phyloP scores from a whole-genome alignment of 2,888 invertebrate species.

The Endomychus coccineus region DNA sequence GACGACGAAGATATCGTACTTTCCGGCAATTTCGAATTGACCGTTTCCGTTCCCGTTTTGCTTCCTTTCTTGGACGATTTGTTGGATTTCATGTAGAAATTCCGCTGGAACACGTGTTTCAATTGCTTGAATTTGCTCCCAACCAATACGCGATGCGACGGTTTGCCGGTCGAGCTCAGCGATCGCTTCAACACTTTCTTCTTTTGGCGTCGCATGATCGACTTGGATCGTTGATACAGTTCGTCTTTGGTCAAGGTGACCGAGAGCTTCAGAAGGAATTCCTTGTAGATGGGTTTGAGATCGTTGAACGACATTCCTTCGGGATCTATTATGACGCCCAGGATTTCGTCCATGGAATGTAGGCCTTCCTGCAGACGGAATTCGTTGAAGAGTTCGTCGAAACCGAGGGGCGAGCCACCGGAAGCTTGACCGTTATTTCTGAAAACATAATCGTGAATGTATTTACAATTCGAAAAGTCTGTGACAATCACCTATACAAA shows the following conservation, averaged over 20 bases:
- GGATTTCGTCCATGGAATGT: slow-evolving; percentile 79
- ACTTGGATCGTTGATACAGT: slow-evolving; percentile 80
- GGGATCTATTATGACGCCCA: slow-evolving; percentile 81
- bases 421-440: slow-evolving; percentile 58
- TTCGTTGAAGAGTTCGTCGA: slow-evolving; percentile 81
- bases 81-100: slow-evolving; percentile 40
- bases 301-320: slow-evolving; percentile 93
- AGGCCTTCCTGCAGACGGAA: slow-evolving; percentile 81
- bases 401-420: slow-evolving; percentile 75
- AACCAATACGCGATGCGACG: slow-evolving; percentile 27
- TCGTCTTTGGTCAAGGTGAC: slow-evolving; percentile 88
- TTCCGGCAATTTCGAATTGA: slow-evolving; percentile 42
- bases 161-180: slow-evolving; percentile 24
- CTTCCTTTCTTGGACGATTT: slow-evolving; percentile 21
- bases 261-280: slow-evolving; percentile 78
- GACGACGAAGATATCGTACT: slow-evolving; percentile 57
- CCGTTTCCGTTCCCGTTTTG: slow-evolving; percentile 7
- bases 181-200: slow-evolving; percentile 56
- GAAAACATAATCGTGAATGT: too few relatives aligned
- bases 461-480: slow-evolving; percentile 1
- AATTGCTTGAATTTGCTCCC: slow-evolving; percentile 37
- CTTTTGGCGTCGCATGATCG: slow-evolving; percentile 79
- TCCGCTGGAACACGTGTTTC: slow-evolving; percentile 52
- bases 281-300: slow-evolving; percentile 84
- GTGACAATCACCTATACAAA: too few relatives aligned